Percentiles rank a stretch among this genome's conserved stretches.
phyloP scores from a whole-genome alignment of 2,113 vertebrate genomes.

The Erinaceus europaeus region DNA sequence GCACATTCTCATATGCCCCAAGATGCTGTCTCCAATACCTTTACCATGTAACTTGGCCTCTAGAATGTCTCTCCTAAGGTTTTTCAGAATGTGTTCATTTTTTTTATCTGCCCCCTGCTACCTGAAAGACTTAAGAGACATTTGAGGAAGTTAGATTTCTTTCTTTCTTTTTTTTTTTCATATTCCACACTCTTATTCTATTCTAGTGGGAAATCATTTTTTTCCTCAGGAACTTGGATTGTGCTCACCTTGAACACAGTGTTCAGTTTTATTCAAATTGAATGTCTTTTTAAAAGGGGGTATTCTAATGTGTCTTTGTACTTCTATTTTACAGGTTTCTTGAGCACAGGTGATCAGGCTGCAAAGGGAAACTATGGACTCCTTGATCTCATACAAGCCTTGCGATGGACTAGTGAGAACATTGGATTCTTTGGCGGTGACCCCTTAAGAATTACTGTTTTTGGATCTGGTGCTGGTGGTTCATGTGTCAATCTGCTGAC shows the following conservation, averaged over 20 bases:
- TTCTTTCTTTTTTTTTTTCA: too few relatives aligned
- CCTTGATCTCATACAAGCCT: slow-evolving; percentile 96
- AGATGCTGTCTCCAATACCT: too few relatives aligned
- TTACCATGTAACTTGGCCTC: too few relatives aligned
- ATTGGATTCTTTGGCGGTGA: slow-evolving; percentile 98
- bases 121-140: too few relatives aligned
- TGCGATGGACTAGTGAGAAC: slow-evolving; percentile 99
- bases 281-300: not conserved
- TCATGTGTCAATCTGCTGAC: slow-evolving; percentile 99
- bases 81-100: too few relatives aligned
- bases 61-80: too few relatives aligned
- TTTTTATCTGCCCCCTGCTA: too few relatives aligned
- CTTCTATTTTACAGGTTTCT: slow-evolving; percentile 88
- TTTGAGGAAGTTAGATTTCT: too few relatives aligned
- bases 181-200: not conserved
- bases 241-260: not conserved
- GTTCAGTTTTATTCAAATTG: not conserved
- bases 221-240: not conserved
- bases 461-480: slow-evolving; percentile 97
- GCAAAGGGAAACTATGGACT: slow-evolving; percentile 99
- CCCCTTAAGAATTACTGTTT: slow-evolving; percentile 98
- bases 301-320: slow-evolving; percentile 49
- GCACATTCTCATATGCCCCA: too few relatives aligned
- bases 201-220: not conserved
- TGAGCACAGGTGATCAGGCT: slow-evolving; percentile 98